Evolutionary conservation across 2,888 invertebrate genomes (phyloP), one percentile per base, ranked within the genome.

Genomic region (Microctonus hyperodae): DNA sequence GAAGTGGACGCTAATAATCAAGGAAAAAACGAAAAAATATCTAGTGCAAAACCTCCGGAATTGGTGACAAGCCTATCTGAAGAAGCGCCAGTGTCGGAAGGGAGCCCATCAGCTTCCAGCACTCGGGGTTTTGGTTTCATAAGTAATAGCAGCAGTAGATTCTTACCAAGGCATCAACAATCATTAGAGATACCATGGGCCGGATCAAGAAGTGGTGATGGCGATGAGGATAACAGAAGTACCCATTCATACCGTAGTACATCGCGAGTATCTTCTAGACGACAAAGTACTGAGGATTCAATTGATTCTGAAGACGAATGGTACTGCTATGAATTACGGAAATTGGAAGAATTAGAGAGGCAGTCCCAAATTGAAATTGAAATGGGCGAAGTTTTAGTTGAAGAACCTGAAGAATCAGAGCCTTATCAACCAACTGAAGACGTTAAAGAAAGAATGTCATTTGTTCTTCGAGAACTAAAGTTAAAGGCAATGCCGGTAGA

Each of bases 281-380:
- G 95, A 60, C 95, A 96, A 85, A 95, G 95, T 78, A 95, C 95
- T 0, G 96, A 96, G 85, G 95, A 95, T 76, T 94, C 94, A 76
- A 95, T 96, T 66, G 96, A 96, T 81, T 94, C 94, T 28, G 96
- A 96, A 84, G 96, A 96, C 79, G 95, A 96, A 82, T 96, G 95
- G 92, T 96, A 95, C 78, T 93, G 94, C 76, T 95, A 96, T 81
- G 95, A 96, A 80, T 83, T 95, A 66, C 86, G 93, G 64, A 94
- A 95, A 83, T 84, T 96, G 37, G 94, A 96, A 84, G 93, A 95
- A 84, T 88, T 95, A 84, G 95, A 95, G 82, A 87, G 91, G 70
- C 91, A 91, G 72, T 89, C 90, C 2, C 89, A 90, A 74, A 75
- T 90, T 65, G 91, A 92, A 75, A 76, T 73, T 44, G 84, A 90